Evolutionary conservation across 1,140 invertebrate genomes (phyloP), one percentile per base, ranked within the genome.

Genomic region (Dendrolimus kikuchii): DNA sequence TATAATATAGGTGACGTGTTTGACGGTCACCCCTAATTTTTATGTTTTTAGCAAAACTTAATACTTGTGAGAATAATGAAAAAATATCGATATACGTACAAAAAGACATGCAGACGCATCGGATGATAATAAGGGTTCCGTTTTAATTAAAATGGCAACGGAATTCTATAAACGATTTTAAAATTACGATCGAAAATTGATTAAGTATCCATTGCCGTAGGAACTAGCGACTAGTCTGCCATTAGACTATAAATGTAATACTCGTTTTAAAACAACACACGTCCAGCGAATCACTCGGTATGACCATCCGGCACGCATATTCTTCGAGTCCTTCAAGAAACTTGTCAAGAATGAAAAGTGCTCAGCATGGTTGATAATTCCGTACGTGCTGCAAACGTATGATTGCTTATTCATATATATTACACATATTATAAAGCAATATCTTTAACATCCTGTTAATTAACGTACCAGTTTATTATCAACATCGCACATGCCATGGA

Each of bases 241-340:
- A 23, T 23, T 23, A 23, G 23, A 53, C 51, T 46, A 68, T 63
- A 64, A 72, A 60, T 66, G 62, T 62, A 65, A 61, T 62, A 55
- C 62, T 60, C 65, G 71, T 78, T 71, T 60, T 55, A 58, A 76
- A 62, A 39, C 77, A 43, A 53, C 55, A 71, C 74, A 80, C 77
- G 77, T 79, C 56, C 60, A n/a, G 62, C 58, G 58, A 49, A 51
- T 54, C 55, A 53, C 53, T 59, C 60, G 60, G 57, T 55, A 46
- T 59, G 55, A 57, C 60, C 71, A 72, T 68, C 64, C 60, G 62
- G 62, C 54, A 54, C 50, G 67, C 64, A 60, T 66, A 65, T 62
- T 66, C 59, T 55, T 50, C 50, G 42, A 38, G 42, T 38, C 42
- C 41, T 51, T 51, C 41, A 51, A 38, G 50, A 38, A 51, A 45